Percentiles rank a stretch among this genome's conserved stretches.
phyloP scores from a whole-genome alignment of 2,797 vertebrate genomes.

The Tarsius wallacei region DNA sequence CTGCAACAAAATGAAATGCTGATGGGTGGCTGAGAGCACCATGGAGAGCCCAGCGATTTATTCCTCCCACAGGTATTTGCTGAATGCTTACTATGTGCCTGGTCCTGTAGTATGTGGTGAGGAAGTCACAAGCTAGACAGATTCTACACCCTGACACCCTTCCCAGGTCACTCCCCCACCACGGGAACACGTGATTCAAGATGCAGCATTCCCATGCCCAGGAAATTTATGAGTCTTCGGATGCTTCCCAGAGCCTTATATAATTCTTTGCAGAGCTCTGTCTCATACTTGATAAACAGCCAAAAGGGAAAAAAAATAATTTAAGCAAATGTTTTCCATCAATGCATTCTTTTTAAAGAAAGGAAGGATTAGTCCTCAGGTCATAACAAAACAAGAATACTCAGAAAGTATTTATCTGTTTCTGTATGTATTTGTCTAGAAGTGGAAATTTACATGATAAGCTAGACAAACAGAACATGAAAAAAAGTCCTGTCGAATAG shows the following conservation, averaged over 20 bases:
- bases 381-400: not conserved
- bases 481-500: not conserved
- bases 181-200: not conserved
- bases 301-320: slow-evolving; percentile 57
- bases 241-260: slow-evolving; percentile 43
- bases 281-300: slow-evolving; percentile 72
- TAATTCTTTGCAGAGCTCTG: slow-evolving; percentile 35
- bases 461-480: not conserved
- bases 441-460: not conserved
- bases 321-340: slow-evolving; percentile 65
- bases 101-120: not conserved
- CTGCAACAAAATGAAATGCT: not conserved
- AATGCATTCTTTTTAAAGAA: slow-evolving; percentile 39
- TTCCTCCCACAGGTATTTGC: not conserved
- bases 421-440: not conserved
- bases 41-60: not conserved
- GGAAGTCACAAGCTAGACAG: not conserved
- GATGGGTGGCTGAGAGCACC: not conserved
- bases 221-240: not conserved
- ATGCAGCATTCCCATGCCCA: not conserved
- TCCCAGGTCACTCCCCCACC: not conserved
- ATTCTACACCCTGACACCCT: not conserved
- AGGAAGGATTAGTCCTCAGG: not conserved
- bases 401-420: not conserved
- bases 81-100: not conserved